Evolutionary conservation across 2,888 invertebrate species (phyloP).

Genomic region (Ophion obscuratus): DNA sequence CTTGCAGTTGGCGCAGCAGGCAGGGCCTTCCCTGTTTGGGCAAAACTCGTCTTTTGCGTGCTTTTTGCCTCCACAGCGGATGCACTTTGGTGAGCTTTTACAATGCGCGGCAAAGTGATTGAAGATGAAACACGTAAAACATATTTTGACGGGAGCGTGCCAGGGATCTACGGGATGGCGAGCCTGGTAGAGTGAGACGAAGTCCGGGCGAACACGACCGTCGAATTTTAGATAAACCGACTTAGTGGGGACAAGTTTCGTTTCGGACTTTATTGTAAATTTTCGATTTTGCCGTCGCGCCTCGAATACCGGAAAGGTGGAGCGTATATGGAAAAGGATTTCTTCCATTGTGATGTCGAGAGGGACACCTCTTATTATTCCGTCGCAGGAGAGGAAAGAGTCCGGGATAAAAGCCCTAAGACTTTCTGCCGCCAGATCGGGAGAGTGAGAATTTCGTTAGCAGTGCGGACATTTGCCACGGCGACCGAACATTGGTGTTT

Average conservation of each 20-base stretch:
- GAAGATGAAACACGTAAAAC: constrained; percentile 29
- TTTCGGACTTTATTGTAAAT: neutral
- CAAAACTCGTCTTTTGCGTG: neutral
- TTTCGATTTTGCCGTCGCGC: constrained; percentile 22
- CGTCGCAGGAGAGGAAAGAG: constrained; percentile 24
- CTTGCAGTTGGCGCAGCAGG: constrained; percentile 37
- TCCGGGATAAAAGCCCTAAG: constrained; percentile 28
- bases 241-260: constrained; percentile 17
- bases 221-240: constrained; percentile 39
- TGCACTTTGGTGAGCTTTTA: constrained; percentile 26
- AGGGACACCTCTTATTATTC: constrained; percentile 38
- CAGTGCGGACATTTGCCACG: neutral
- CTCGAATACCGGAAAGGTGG: neutral
- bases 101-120: constrained; percentile 17
- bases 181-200: constrained; percentile 19
- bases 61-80: constrained; percentile 26
- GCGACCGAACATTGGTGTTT: constrained; percentile 19
- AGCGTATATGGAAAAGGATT: neutral
- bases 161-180: constrained; percentile 34
- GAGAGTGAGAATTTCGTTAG: neutral
- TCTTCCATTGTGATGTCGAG: constrained; percentile 28
- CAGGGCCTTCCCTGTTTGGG: neutral
- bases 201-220: constrained; percentile 9
- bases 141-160: constrained; percentile 26
- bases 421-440: neutral